Conservation (phyloP, 2,113 vertebrate genomes). For the Gymnarchus niloticus region DNA sequence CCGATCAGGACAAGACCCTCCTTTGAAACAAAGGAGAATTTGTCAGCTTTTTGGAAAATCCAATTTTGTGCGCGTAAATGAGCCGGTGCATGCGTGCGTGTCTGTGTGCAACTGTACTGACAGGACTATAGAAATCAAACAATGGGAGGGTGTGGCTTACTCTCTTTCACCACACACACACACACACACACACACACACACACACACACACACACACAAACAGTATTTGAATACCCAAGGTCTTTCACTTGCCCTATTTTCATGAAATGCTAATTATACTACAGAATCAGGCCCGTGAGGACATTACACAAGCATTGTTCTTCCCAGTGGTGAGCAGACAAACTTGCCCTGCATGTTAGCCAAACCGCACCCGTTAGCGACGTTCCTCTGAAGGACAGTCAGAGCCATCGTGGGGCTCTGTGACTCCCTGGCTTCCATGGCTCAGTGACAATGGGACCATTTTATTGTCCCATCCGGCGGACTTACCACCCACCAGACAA, state of each 20-base stretch:
- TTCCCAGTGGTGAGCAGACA: no score
- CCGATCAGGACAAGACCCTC: conserved; percentile 5
- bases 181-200: background rate
- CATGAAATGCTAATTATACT: no score
- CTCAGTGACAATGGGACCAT: background rate
- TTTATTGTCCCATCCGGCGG: background rate
- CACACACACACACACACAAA: background rate
- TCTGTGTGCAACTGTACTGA: background rate
- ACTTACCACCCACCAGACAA: background rate
- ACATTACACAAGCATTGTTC: background rate
- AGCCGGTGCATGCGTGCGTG: background rate
- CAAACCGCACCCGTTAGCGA: background rate
- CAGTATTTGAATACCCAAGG: background rate
- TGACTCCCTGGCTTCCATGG: background rate
- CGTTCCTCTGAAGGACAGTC: no score
- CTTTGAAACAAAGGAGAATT: conserved; percentile 14
- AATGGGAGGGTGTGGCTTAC: conserved; percentile 29
- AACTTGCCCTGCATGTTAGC: background rate
- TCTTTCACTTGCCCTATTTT: no score
- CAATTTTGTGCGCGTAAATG: background rate
- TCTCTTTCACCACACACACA: background rate
- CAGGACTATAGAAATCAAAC: conserved; percentile 27
- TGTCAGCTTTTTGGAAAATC: conserved; percentile 28
- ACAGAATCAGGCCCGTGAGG: background rate
- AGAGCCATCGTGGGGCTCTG: no score